Evolutionary conservation across 2,888 invertebrate species (phyloP).

Genomic region (Drosophila neonasuta): DNA sequence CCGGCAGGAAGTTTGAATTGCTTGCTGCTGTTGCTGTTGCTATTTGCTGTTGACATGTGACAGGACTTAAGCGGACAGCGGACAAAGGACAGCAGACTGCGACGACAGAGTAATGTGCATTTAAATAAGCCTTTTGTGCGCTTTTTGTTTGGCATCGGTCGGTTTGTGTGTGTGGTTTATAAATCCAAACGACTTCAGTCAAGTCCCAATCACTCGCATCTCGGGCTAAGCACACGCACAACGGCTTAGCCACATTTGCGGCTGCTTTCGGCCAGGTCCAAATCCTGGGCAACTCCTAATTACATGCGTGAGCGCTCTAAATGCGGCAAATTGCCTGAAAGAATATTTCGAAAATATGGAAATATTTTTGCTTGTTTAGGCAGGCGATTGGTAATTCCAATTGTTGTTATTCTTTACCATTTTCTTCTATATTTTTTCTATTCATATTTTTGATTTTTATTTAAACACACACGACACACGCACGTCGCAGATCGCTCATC

Average conservation of each 20-base stretch:
- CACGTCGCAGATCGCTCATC: slow-evolving; percentile 53
- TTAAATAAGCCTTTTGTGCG: slow-evolving; percentile 73
- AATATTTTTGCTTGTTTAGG: slow-evolving; percentile 71
- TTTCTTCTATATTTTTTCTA: background rate
- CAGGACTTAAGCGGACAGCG: slow-evolving; percentile 60
- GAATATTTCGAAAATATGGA: slow-evolving; percentile 26
- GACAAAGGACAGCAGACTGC: slow-evolving; percentile 1
- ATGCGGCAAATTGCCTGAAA: slow-evolving; percentile 62
- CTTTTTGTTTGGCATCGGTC: slow-evolving; percentile 32
- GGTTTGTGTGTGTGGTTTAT: slow-evolving; percentile 41
- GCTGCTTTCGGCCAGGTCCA: slow-evolving; percentile 22
- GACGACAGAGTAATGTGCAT: slow-evolving; percentile 52
- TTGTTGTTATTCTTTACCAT: slow-evolving; percentile 46
- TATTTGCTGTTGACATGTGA: slow-evolving; percentile 68
- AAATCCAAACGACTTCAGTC: slow-evolving; percentile 71
- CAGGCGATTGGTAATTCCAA: slow-evolving; percentile 52
- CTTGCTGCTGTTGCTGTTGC: slow-evolving; percentile 25
- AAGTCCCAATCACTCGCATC: slow-evolving; percentile 24
- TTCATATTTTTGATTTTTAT: slow-evolving; percentile 28
- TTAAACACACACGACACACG: slow-evolving; percentile 51
- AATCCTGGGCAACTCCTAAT: slow-evolving; percentile 64
- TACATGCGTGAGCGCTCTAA: slow-evolving; percentile 78
- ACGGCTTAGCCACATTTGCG: slow-evolving; percentile 49
- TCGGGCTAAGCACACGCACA: slow-evolving; percentile 49
- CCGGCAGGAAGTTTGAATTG: slow-evolving; percentile 50